Base-by-base conservation (phyloP, 2,888 invertebrate genomes). In the Netelia virgata region DNA sequence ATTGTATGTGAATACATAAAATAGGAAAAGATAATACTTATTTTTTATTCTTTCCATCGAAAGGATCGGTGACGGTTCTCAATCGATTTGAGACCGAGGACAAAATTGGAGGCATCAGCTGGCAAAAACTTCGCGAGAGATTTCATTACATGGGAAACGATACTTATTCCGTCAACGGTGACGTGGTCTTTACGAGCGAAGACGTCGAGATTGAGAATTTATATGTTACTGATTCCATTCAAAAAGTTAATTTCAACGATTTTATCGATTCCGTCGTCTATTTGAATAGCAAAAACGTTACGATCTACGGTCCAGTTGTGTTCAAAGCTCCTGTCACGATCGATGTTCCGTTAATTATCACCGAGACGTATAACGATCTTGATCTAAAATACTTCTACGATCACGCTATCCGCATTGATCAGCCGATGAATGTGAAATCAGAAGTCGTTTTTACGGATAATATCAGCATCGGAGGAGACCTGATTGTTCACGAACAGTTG, bases 301-400 rank as follows among this genome's bases (percentile, higher is more conserved):
- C 76, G 0, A 84, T 92, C n/a, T 76, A 87, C 1, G 90, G 89
- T 1, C 68, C 79, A 0, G 89, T 91, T 78, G 70, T 81, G 23
- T 92, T 92, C 63, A 69, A 86, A 8, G 81, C 86, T 28, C 28
- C 82, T 0, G 82, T 91, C 0, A 88, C 68, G 8, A 90, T 92
- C 20, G 53, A 86, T 0, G 70, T 72, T 1, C 20, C 80, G 1
- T 79, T 92, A 1, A 43, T 69, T 3, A 82, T 91, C n/a, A 76
- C 57, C 0, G 86, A 90, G 14, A 87, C 61, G 23, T 85, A 90
- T 41, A 91, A 92, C 61, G 86, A 88, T 18, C 28, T 92, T 16
- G 72, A 91, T 78, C 50, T 92, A 9, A 74, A 86, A 63, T 64
- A 53, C 23, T 92, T 92, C 85, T 86, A 87, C 47, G 63, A 90